Evolutionary conservation across 2,888 invertebrate genomes (phyloP), one percentile per base, ranked within the genome.

Genomic region (Amiota mariae): DNA sequence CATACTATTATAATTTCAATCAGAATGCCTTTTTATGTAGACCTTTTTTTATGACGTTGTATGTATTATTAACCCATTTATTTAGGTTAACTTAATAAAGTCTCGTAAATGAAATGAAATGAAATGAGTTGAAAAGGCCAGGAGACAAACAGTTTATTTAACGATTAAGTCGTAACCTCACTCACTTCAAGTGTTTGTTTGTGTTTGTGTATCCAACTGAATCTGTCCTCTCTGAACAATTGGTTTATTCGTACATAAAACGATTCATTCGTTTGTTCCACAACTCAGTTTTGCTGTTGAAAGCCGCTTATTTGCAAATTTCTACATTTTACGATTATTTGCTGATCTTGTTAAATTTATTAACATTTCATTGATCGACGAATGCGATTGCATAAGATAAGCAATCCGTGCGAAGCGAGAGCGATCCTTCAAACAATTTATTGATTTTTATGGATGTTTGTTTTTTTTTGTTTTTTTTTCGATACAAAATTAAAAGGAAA

Each of bases 71-170:
- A 36, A 36, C 36, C 36, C 36, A 36, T 4, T 59, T 59, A 66
- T 66, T 49, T 66, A 66, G 66, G 66, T 66, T 66, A 66, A 18
- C 48, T 18, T 49, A 66, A 66, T 66, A 66, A 66, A 66, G 49
- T 49, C 1, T 12, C 54, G 54, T 54, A 66, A 66, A 66, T 49
- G 49, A 49, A 63, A 36, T n/a, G n/a, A 24, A 24, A 66, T 66
- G 36, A 66, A 66, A 66, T 66, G 48, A 66, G 66, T 49, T 49
- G 66, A 66, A 66, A 66, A 66, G 49, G 66, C 66, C 15, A 13
- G 18, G 11, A 9, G 12, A 66, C 66, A 20, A 47, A n/a, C 12
- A 48, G 15, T 66, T 66, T 48, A 10, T 48, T 49, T 18, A 49
- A 66, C 59, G 36, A 63, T 13, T 36, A 36, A 36, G 36, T 36